These are phyloP conservation scores for Podarcis muralis DNA, from an alignment of 2,113 vertebrate genomes.

Conservation along the genomic window DNA sequence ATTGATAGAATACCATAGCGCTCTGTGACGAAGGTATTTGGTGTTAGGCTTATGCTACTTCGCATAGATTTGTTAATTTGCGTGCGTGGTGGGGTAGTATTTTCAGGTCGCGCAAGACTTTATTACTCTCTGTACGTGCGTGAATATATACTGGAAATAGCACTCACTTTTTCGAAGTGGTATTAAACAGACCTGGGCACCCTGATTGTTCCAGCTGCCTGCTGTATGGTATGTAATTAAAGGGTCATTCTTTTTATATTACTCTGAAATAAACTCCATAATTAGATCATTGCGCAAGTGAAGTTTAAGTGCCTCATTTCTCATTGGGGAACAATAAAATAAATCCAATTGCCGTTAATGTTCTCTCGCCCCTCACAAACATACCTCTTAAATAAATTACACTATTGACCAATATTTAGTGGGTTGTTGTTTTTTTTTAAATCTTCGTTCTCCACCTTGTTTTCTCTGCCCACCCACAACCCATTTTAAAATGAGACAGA, in stretches of 20 bases:
- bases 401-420: not conserved
- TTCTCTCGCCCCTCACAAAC: not conserved
- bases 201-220: conserved; percentile 1
- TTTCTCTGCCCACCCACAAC: not conserved
- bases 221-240: not conserved
- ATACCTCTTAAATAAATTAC: not conserved
- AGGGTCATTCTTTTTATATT: conserved; percentile 22
- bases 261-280: not conserved
- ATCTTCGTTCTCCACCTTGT: not conserved
- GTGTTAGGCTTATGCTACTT: not conserved
- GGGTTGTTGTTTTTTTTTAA: not conserved
- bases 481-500: not conserved
- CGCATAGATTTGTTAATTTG: not conserved
- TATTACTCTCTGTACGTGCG: not conserved
- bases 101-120: not conserved
- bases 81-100: not conserved
- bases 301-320: conserved; percentile 2
- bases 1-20: conserved; percentile 19
- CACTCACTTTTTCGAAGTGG: not conserved
- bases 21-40: not conserved
- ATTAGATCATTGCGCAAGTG: conserved; percentile 15
- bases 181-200: not conserved
- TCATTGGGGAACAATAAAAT: conserved; percentile 23
- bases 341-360: conserved; percentile 14
- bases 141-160: not conserved